Conservation (phyloP, 2,888 invertebrate species). For the Cloeon dipterum region DNA sequence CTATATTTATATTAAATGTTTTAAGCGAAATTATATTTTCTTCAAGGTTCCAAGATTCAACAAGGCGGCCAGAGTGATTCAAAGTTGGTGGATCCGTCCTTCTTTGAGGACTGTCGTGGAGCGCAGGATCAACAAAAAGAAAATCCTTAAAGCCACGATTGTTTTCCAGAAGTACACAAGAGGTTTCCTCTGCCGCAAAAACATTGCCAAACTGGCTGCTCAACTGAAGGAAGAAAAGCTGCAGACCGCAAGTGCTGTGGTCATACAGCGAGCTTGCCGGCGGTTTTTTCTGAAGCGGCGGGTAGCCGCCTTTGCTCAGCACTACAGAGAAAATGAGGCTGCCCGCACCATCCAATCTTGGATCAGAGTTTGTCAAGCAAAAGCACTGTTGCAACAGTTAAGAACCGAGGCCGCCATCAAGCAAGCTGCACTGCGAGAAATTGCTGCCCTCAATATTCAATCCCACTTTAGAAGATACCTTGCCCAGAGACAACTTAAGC, state of each 20-base stretch:
- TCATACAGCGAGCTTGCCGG: constrained; percentile 17
- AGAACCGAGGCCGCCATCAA: constrained; percentile 15
- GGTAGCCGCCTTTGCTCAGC: constrained; percentile 16
- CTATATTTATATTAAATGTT: background rate
- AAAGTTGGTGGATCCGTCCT: constrained; percentile 25
- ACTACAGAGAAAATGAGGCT: constrained; percentile 13
- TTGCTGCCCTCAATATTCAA: background rate
- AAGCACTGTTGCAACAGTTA: constrained; percentile 19
- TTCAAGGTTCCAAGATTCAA: constrained; percentile 30
- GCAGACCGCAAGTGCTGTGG: constrained; percentile 13
- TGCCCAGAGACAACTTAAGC: constrained; percentile 14
- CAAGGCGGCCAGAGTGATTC: constrained; percentile 38
- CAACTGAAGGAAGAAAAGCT: constrained; percentile 12
- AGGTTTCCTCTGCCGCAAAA: constrained; percentile 15
- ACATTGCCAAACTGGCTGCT: constrained; percentile 9
- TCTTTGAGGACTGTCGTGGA: constrained; percentile 13
- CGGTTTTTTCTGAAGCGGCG: constrained; percentile 14
- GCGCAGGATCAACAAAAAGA: constrained; percentile 18
- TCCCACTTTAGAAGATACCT: background rate
- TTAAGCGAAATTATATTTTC: background rate
- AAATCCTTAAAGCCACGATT: constrained; percentile 14
- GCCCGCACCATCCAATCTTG: constrained; percentile 18
- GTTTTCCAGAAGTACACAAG: constrained; percentile 26
- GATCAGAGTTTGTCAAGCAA: constrained; percentile 19
- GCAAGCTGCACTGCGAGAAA: too few species aligned